phyloP scores from a whole-genome alignment of 2,888 invertebrate genomes.

The Bugula neritina region DNA sequence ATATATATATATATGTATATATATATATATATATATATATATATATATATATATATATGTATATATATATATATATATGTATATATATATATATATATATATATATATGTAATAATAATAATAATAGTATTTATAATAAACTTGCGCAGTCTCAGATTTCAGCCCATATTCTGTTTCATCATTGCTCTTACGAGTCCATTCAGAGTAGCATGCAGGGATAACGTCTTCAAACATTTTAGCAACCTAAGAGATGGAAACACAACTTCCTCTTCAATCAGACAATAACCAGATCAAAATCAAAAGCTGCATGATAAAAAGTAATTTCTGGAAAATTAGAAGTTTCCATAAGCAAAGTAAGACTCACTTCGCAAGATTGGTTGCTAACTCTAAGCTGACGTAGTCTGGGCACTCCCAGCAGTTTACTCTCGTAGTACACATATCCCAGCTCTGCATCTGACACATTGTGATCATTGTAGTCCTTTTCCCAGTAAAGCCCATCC shows the following conservation, averaged over 20 bases:
- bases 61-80: too few species aligned
- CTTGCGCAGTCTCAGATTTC: constrained; percentile 15
- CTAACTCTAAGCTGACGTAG: constrained; percentile 55
- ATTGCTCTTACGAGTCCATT: background rate
- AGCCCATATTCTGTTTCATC: constrained; percentile 12
- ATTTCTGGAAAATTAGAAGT: too few species aligned
- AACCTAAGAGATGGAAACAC: background rate
- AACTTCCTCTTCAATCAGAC: too few species aligned
- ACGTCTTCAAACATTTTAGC: background rate
- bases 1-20: too few species aligned
- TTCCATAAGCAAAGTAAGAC: too few species aligned
- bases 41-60: too few species aligned
- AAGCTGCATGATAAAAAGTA: too few species aligned
- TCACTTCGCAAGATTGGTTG: constrained; percentile 26
- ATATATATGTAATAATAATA: background rate
- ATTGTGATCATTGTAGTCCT: constrained; percentile 54
- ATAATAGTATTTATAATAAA: background rate
- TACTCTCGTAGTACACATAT: constrained; percentile 59
- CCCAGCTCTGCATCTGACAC: constrained; percentile 44
- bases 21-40: too few species aligned
- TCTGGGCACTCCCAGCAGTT: constrained; percentile 61
- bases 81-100: background rate
- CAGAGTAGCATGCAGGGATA: constrained; percentile 10
- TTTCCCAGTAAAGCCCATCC: constrained; percentile 60
- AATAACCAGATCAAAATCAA: too few species aligned